Base-by-base conservation (phyloP, 2,797 vertebrate species). In the Hoplostethus mediterraneus region DNA sequence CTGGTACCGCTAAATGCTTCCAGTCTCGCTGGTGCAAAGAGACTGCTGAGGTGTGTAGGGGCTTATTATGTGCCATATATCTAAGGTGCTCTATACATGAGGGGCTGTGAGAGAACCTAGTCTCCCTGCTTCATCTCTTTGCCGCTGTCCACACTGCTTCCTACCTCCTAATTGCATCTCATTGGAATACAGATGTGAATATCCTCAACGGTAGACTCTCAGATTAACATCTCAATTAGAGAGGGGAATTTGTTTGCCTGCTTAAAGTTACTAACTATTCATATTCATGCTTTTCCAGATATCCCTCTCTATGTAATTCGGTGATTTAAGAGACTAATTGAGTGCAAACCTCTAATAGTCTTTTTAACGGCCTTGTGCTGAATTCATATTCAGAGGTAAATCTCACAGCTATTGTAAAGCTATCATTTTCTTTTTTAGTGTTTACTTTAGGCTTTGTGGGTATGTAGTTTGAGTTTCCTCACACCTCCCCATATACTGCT, bases 151-250 rank as follows among this genome's bases (percentile, higher is more conserved):
- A 66, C 61, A 64, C 81, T 58, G 63, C 60, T 49, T 85, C 72
- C 66, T n/a, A 16, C 14, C 28, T 76, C 61, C 63, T 93, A 83
- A 89, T 90, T 92, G 87, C 84, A 88, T 93, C 81, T 92, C 87
- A 89, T 88, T 87, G 85, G 67, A 82, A 69, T 67, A 80, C 81
- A 85, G 67, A 81, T 75, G 64, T 79, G 82, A 79, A 74, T 84
- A 77, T 83, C 65, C 74, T 61, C 48, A 80, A 84, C 81, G 77
- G 86, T 89, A 83, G 77, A 87, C 73, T 86, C 69, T 64, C 67
- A 81, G 83, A 90, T 90, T 87, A 90, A 81, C 58, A 90, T 89
- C 89, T 83, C 81, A 88, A 68, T 90, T 88, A 86, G 67, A 83
- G 51, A 38, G 67, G 40, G 61, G 68, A 76, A 71, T 85, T 73